These are phyloP conservation scores for Sitobion miscanthi DNA, from an alignment of 1,140 invertebrate genomes.

Conservation along the genomic window DNA sequence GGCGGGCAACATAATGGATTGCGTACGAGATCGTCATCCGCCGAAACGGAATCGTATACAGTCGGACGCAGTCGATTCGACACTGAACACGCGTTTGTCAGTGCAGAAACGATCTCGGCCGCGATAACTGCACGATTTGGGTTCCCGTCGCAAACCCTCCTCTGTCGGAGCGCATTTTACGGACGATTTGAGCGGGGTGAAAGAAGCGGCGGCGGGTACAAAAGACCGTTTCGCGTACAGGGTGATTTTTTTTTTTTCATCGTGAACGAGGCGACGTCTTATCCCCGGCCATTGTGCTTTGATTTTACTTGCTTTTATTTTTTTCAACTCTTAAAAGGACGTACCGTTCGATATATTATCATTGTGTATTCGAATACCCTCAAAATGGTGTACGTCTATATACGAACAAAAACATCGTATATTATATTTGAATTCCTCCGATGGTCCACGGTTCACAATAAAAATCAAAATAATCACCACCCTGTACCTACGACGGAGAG, in stretches of 20 bases:
- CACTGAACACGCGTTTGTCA: background rate
- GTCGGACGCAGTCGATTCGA: too few species aligned
- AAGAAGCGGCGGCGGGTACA: background rate
- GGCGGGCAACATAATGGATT: background rate
- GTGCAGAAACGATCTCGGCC: background rate
- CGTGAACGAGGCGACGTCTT: background rate
- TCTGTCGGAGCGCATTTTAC: background rate
- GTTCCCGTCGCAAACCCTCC: background rate
- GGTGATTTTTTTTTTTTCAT: background rate
- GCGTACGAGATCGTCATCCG: background rate
- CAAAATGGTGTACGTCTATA: background rate
- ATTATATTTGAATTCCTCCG: too few species aligned
- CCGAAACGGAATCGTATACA: background rate
- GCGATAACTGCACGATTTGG: background rate
- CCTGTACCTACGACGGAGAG: background rate
- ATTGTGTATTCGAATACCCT: background rate
- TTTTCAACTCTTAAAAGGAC: background rate
- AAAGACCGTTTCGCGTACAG: background rate
- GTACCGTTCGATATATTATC: background rate
- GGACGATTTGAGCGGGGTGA: slow-evolving; percentile 1
- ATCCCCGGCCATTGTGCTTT: background rate
- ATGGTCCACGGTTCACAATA: background rate
- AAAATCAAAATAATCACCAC: background rate
- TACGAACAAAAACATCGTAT: background rate
- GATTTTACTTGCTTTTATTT: background rate